Evolutionary conservation across 2,888 invertebrate genomes (phyloP).

Genomic region (Chloromyia formosa): DNA sequence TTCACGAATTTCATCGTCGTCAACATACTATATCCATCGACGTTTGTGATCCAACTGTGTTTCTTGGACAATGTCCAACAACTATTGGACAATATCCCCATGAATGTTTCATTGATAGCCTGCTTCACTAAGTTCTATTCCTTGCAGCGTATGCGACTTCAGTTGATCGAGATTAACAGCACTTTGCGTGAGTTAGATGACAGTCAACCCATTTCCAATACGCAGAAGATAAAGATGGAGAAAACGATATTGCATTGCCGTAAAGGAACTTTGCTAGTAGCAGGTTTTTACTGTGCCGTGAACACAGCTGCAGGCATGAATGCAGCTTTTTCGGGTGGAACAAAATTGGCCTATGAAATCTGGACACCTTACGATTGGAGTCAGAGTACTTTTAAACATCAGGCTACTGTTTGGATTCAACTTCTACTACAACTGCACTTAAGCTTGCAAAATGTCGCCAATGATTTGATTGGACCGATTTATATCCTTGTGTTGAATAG

Average conservation of each 20-base stretch:
- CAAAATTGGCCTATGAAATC: neutral
- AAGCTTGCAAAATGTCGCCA: neutral
- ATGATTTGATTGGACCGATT: slow-evolving; percentile 1
- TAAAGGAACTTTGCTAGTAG: neutral
- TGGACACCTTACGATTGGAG: neutral
- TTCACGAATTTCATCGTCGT: neutral
- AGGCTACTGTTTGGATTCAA: neutral
- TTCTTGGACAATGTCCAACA: neutral
- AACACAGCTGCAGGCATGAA: neutral
- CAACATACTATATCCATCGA: neutral
- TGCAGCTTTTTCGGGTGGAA: neutral
- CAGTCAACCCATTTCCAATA: neutral
- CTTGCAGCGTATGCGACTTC: neutral
- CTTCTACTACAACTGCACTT: neutral
- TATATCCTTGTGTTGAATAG: neutral
- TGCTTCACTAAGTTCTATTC: neutral
- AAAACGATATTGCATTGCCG: neutral
- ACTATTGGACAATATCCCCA: neutral
- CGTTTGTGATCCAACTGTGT: neutral
- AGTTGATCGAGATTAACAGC: neutral
- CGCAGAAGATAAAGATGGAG: neutral
- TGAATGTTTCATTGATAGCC: neutral
- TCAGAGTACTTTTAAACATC: neutral
- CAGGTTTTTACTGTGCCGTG: neutral
- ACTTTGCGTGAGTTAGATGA: neutral